phyloP scores from a whole-genome alignment of 2,797 vertebrate species.

The Cynopterus sphinx region DNA sequence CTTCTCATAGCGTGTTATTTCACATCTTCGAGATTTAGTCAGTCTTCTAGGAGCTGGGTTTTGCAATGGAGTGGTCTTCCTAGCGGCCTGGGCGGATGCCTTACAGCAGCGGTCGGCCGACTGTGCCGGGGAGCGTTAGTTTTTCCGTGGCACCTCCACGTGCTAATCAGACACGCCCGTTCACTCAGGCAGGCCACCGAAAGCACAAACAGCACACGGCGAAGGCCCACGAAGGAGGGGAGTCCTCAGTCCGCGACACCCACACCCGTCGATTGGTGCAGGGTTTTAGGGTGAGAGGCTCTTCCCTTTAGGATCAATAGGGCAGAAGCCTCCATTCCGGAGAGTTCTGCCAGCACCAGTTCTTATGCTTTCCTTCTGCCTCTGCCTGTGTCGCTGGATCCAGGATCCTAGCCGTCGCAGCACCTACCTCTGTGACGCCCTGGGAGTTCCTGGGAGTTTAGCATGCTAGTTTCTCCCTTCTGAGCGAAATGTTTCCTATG shows the following conservation, averaged over 20 bases:
- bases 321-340: not conserved
- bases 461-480: not conserved
- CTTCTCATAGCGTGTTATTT: not conserved
- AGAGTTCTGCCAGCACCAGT: not conserved
- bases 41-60: not conserved
- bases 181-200: not conserved
- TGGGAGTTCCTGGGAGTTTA: not conserved
- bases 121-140: too few relatives aligned
- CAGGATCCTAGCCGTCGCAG: fast-evolving
- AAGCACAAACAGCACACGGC: fast-evolving
- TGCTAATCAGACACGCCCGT: not conserved
- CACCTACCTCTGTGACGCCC: not conserved
- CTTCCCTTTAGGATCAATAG: not conserved
- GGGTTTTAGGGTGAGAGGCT: not conserved
- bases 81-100: not conserved
- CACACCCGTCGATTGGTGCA: fast-evolving
- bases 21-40: not conserved
- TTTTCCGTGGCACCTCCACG: not conserved
- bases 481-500: not conserved
- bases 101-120: not conserved
- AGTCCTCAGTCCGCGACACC: fast-evolving
- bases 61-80: not conserved
- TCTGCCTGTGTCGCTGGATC: not conserved
- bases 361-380: not conserved
- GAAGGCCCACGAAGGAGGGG: not conserved